Percentiles rank a stretch among this genome's conserved stretches.
These are phyloP conservation scores for Portunus trituberculatus DNA, from an alignment of 1,140 invertebrate genomes.

Conservation along the genomic window DNA sequence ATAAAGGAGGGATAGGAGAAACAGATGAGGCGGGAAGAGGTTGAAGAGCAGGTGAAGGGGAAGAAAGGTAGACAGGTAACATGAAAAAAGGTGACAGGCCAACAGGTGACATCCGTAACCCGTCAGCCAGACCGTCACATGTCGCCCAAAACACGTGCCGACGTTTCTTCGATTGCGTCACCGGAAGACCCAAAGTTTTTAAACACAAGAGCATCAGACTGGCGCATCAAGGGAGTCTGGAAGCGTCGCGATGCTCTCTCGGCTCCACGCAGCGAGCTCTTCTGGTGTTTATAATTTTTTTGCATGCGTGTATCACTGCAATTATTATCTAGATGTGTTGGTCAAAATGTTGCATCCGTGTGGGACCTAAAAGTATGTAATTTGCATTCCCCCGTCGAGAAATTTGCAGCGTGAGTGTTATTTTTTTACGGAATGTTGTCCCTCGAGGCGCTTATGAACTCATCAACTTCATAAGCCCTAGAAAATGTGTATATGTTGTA, in stretches of 20 bases:
- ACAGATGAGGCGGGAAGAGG: background rate
- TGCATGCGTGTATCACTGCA: background rate
- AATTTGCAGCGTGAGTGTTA: no score
- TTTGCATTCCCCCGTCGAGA: no score
- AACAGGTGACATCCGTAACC: background rate
- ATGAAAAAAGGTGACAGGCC: background rate
- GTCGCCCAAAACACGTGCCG: background rate
- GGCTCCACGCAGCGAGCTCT: background rate
- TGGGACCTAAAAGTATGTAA: no score
- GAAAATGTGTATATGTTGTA: no score
- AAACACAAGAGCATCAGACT: constrained; percentile 1
- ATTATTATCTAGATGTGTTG: background rate
- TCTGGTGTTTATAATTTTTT: background rate
- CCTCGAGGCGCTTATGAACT: no score
- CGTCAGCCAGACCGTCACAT: background rate
- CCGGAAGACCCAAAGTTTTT: background rate
- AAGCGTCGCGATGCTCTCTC: background rate
- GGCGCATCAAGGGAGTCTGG: background rate
- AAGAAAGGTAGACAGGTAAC: background rate
- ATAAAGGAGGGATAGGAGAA: background rate
- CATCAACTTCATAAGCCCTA: no score
- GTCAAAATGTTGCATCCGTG: no score
- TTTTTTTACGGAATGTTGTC: no score
- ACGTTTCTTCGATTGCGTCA: background rate
- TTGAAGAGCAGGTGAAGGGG: background rate